Evolutionary conservation across 1,140 invertebrate species (phyloP).

Genomic region (Patella vulgata): DNA sequence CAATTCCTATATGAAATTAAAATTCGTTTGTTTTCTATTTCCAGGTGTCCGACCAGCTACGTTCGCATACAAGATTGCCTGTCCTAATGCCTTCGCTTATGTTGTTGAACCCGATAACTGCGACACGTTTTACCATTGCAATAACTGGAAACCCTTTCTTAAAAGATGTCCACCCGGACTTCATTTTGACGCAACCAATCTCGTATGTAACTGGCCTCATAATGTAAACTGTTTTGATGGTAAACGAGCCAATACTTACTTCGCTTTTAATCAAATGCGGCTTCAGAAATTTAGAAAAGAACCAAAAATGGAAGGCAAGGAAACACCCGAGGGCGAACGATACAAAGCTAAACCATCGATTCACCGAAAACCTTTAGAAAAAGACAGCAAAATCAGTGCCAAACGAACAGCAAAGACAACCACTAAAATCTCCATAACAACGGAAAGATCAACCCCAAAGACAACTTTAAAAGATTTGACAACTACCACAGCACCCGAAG

Average conservation of each 20-base stretch:
- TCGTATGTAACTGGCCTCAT: conserved; percentile 31
- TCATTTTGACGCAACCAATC: conserved; percentile 13
- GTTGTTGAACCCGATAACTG: conserved; percentile 24
- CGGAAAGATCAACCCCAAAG: too few species aligned
- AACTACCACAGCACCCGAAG: too few species aligned
- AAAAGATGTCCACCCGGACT: conserved; percentile 22
- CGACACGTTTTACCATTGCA: conserved; percentile 27
- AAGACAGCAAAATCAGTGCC: neutral
- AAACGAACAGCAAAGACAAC: neutral
- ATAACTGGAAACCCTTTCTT: conserved; percentile 27
- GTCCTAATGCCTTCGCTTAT: conserved; percentile 23
- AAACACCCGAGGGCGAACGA: neutral
- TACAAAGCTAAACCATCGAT: neutral
- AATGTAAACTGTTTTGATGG: conserved; percentile 28
- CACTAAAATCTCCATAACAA: too few species aligned
- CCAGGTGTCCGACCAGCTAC: neutral
- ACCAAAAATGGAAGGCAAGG: neutral
- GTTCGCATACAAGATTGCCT: conserved; percentile 3
- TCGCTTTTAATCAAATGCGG: conserved; percentile 11
- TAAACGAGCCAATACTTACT: conserved; percentile 15
- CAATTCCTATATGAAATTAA: conserved; percentile 7
- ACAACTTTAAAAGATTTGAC: too few species aligned
- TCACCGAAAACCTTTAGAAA: neutral
- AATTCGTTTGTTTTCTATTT: too few species aligned
- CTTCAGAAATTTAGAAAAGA: neutral